These are phyloP conservation scores for Cryptophagus acutangulus DNA, from an alignment of 2,888 invertebrate genomes.

Conservation along the genomic window DNA sequence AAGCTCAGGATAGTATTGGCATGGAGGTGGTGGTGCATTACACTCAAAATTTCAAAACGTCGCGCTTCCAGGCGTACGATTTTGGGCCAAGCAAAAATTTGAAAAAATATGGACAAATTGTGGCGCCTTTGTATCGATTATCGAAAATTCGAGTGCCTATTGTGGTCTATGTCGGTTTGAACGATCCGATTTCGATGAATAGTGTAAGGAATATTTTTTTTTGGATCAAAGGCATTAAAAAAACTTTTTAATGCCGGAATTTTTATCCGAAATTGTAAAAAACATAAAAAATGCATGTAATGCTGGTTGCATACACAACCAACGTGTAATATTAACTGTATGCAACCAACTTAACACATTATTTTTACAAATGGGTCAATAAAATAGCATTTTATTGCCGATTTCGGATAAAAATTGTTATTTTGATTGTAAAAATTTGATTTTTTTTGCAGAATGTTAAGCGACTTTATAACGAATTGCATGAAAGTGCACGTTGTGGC, in stretches of 20 bases:
- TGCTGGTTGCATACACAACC: no score
- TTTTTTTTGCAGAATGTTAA: slow-evolving; percentile 45
- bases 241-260: no score
- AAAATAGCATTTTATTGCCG: no score
- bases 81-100: background rate
- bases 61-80: background rate
- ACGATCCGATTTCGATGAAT: slow-evolving; percentile 16
- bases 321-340: no score
- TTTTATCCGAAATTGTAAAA: no score
- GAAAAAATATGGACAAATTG: background rate
- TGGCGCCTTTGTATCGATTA: background rate
- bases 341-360: no score
- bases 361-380: no score
- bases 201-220: slow-evolving; percentile 11
- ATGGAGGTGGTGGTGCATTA: background rate
- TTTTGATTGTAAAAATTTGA: slow-evolving; percentile 5
- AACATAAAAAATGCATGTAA: no score
- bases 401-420: no score
- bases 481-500: slow-evolving; percentile 33
- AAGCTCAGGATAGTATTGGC: background rate
- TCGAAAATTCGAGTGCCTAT: slow-evolving; percentile 13
- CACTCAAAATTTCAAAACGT: background rate
- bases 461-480: slow-evolving; percentile 37
- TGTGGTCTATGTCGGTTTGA: slow-evolving; percentile 12
- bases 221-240: slow-evolving; percentile 12